Evolutionary conservation across 2,113 vertebrate species (phyloP).

Genomic region (Hystrix cristata): DNA sequence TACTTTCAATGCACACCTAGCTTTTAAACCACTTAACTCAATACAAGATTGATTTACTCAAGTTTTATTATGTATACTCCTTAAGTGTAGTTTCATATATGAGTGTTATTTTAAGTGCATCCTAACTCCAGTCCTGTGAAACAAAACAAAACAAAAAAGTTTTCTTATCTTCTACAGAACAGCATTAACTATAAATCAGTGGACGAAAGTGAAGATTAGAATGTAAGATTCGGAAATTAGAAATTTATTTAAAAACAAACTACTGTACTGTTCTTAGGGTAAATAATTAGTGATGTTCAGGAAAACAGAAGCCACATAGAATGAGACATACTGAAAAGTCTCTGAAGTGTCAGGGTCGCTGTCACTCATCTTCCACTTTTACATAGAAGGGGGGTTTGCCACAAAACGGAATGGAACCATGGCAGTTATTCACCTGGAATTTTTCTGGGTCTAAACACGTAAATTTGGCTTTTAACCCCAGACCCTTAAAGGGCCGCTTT

Average conservation of each 20-base stretch:
- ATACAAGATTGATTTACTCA: neutral
- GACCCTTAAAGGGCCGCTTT: neutral
- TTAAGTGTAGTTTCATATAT: neutral
- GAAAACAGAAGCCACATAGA: neutral
- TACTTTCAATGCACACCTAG: neutral
- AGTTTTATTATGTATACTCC: neutral
- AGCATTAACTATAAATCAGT: neutral
- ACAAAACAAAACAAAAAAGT: neutral
- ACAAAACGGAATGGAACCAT: too few species aligned
- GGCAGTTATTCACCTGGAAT: too few species aligned
- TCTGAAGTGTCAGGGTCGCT: fast-evolving
- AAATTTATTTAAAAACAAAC: neutral
- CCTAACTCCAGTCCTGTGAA: slow-evolving; percentile 5
- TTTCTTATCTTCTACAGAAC: neutral
- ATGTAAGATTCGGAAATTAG: neutral
- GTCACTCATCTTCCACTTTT: neutral
- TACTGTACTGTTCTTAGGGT: neutral
- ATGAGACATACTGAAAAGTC: fast-evolving
- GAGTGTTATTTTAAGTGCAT: neutral
- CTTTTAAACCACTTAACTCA: slow-evolving; percentile 39
- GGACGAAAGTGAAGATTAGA: neutral
- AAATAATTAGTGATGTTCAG: slow-evolving; percentile 5
- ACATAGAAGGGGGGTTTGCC: fast-evolving
- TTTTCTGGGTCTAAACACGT: neutral
- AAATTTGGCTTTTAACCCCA: neutral